Percentiles rank a stretch among this genome's conserved stretches.
phyloP scores from a whole-genome alignment of 2,888 invertebrate genomes.

The Hermodice carunculata region DNA sequence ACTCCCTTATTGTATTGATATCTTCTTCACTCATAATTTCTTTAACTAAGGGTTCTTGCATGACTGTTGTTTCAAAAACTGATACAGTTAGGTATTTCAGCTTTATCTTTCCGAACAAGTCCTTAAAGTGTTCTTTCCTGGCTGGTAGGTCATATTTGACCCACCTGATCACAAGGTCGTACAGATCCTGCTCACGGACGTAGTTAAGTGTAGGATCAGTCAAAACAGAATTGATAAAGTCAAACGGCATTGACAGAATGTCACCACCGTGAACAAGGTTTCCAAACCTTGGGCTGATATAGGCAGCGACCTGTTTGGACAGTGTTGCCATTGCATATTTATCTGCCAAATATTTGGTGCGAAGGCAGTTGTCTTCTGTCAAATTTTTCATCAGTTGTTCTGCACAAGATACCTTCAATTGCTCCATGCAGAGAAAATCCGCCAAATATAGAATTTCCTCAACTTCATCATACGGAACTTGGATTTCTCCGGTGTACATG shows the following conservation, averaged over 20 bases:
- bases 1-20: not conserved
- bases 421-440: conserved; percentile 22
- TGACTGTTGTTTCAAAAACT: conserved; percentile 2
- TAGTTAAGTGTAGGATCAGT: conserved; percentile 15
- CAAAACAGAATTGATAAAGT: conserved; percentile 7
- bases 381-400: conserved; percentile 12
- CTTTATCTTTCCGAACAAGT: conserved; percentile 9
- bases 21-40: not conserved
- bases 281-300: conserved; percentile 21
- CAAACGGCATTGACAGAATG: conserved; percentile 13
- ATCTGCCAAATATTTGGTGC: conserved; percentile 18
- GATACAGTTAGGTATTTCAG: conserved; percentile 3
- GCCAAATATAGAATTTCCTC: conserved; percentile 25
- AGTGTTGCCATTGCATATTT: conserved; percentile 2
- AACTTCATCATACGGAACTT: conserved; percentile 11
- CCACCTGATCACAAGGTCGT: conserved; percentile 9
- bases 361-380: conserved; percentile 18
- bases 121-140: not conserved
- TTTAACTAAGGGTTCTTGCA: not conserved
- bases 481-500: conserved; percentile 24
- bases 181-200: conserved; percentile 14
- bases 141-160: conserved; percentile 2
- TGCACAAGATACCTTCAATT: conserved; percentile 20
- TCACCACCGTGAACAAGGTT: not conserved
- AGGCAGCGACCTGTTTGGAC: not conserved